These are phyloP conservation scores for Heliconius hermathena DNA, from an alignment of 1,140 invertebrate genomes.

Conservation along the genomic window DNA sequence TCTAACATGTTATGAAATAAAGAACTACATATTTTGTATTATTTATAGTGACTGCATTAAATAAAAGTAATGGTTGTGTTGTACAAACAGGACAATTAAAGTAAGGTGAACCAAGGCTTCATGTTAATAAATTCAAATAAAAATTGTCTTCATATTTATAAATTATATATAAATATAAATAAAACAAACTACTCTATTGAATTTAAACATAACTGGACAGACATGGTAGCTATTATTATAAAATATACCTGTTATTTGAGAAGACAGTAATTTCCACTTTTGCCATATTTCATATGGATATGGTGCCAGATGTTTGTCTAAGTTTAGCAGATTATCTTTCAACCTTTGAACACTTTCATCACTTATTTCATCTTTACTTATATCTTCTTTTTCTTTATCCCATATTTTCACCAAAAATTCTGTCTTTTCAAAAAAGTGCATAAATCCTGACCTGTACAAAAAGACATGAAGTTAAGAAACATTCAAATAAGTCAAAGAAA, in stretches of 20 bases:
- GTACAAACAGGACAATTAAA: no score
- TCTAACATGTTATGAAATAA: no score
- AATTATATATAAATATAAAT: no score
- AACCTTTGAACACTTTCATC: constrained; percentile 84
- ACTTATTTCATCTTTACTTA: constrained; percentile 83
- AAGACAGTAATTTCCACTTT: constrained; percentile 93
- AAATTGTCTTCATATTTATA: no score
- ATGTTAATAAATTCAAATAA: no score
- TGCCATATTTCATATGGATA: constrained; percentile 96
- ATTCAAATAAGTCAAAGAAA: neutral
- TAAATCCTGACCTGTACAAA: constrained; percentile 91
- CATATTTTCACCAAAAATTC: constrained; percentile 95
- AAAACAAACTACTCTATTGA: no score
- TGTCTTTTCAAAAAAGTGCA: constrained; percentile 91
- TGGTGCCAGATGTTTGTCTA: constrained; percentile 92
- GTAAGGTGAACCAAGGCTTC: no score
- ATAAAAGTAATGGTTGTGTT: no score
- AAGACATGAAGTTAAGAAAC: neutral
- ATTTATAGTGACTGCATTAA: no score
- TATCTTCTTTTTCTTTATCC: constrained; percentile 88
- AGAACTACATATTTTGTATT: no score
- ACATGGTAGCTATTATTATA: no score
- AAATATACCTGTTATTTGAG: constrained; percentile 85
- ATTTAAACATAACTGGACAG: no score
- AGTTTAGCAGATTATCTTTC: constrained; percentile 87